phyloP scores from a whole-genome alignment of 2,113 vertebrate species.

The Neopipo cinnamomea region DNA sequence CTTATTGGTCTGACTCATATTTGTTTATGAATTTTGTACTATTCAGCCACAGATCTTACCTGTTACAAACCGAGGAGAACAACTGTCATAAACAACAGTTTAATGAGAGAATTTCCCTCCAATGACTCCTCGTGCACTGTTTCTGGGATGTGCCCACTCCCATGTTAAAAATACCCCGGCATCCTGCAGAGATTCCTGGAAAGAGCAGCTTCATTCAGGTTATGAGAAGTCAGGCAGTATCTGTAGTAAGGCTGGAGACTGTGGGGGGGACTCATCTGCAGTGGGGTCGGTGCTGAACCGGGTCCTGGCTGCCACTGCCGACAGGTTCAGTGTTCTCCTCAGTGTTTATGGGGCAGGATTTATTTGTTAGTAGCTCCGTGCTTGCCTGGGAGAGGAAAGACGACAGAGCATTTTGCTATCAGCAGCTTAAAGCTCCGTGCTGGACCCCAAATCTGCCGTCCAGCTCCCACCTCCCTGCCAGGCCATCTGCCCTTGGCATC shows the following conservation, averaged over 20 bases:
- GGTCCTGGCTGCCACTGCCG: fast-evolving
- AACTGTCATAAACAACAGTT: neutral
- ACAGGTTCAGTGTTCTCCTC: neutral
- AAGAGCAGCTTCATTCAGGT: neutral
- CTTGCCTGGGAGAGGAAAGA: neutral
- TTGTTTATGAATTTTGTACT: neutral
- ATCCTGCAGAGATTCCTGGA: neutral
- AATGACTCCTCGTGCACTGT: neutral
- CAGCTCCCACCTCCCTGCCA: neutral
- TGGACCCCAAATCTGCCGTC: neutral
- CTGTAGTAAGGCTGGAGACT: neutral
- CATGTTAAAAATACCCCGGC: neutral
- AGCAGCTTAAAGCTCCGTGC: neutral
- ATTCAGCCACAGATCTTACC: neutral
- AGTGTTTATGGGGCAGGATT: neutral
- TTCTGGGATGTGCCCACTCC: neutral
- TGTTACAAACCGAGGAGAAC: neutral
- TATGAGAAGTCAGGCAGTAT: neutral
- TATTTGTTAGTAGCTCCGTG: neutral
- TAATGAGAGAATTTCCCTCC: neutral
- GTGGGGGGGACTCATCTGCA: fast-evolving
- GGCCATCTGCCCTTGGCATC: neutral
- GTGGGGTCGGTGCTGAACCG: neutral
- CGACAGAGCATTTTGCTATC: neutral
- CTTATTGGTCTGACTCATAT: neutral